Conservation (phyloP, 2,797 vertebrate genomes). For the Labeo calbasu region DNA sequence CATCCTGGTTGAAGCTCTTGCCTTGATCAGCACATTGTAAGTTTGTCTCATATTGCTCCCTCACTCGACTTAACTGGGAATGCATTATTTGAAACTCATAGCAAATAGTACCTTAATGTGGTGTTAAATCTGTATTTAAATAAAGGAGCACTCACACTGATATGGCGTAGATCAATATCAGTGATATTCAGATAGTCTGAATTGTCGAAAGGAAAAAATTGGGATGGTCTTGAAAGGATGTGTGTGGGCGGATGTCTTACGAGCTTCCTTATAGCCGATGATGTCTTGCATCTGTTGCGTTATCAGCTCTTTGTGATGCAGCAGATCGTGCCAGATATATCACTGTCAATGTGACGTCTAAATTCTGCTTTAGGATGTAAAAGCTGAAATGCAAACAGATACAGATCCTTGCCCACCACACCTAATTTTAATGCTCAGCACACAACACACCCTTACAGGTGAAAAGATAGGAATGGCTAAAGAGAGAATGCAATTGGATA, state of each 20-base stretch:
- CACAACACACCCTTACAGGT: constrained; percentile 2
- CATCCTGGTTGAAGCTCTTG: neutral
- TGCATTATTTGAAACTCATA: neutral
- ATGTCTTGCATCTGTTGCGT: neutral
- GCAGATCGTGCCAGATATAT: neutral
- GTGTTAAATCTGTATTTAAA: neutral
- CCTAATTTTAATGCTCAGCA: neutral
- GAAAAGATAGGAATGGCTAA: neutral
- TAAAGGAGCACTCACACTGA: neutral
- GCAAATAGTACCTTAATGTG: neutral
- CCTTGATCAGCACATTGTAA: neutral
- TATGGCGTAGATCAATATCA: neutral
- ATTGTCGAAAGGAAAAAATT: neutral
- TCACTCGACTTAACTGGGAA: neutral
- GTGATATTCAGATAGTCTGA: neutral
- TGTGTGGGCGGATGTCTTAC: constrained; percentile 14
- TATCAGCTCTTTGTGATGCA: neutral
- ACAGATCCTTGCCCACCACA: neutral
- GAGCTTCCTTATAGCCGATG: neutral
- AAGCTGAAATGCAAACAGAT: neutral
- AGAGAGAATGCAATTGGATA: neutral
- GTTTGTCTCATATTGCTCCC: neutral
- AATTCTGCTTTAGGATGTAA: neutral
- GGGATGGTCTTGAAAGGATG: neutral
- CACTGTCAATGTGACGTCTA: neutral